These are phyloP conservation scores for Edolisoma coerulescens DNA, from an alignment of 2,113 vertebrate genomes.

Conservation along the genomic window DNA sequence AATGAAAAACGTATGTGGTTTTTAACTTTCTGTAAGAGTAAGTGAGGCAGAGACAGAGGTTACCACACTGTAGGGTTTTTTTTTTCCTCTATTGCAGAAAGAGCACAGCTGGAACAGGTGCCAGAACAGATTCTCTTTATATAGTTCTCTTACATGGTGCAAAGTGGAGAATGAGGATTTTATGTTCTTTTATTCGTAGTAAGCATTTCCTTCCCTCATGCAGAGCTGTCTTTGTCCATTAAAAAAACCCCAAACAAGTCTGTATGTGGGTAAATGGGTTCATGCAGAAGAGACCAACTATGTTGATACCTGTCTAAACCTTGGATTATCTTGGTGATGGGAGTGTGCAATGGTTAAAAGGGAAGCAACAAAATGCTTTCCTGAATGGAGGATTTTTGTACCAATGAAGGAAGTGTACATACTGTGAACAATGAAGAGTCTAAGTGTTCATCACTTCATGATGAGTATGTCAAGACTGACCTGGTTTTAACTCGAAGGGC, in stretches of 20 bases:
- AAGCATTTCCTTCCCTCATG: not conserved
- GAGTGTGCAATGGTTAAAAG: not conserved
- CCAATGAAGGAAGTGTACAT: not conserved
- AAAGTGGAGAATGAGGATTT: not conserved
- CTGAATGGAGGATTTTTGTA: not conserved
- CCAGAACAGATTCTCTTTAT: not conserved
- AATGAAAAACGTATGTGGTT: not conserved
- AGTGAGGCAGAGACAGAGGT: not conserved
- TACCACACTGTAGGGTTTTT: not conserved
- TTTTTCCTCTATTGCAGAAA: not conserved
- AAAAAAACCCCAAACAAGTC: not conserved
- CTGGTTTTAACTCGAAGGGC: not conserved
- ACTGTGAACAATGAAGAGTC: not conserved
- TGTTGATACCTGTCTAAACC: not conserved
- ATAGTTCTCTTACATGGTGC: not conserved
- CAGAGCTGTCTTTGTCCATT: not conserved
- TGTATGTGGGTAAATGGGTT: not conserved
- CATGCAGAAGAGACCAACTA: not conserved
- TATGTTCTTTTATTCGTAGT: not conserved
- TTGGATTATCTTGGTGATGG: not conserved
- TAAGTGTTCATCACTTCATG: not conserved
- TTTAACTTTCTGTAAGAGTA: not conserved
- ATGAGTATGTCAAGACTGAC: accelerated
- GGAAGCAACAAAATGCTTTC: not conserved
- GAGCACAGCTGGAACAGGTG: not conserved